These are phyloP conservation scores for Haliclona indistincta DNA, from an alignment of 37 sponge, comb jelly and placozoan genomes.

Conservation along the genomic window DNA sequence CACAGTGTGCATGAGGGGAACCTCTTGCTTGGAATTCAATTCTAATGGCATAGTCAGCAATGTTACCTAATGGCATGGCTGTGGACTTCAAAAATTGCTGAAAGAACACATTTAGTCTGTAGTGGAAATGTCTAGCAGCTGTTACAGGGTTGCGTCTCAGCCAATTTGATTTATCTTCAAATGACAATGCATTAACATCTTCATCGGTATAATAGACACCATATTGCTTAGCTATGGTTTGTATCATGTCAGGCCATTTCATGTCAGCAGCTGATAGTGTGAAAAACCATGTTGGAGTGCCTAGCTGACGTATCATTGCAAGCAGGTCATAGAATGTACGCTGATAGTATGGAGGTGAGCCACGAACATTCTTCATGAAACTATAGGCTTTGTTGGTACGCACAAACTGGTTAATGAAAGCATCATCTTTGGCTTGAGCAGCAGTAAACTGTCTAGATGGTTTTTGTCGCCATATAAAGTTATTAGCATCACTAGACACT, in stretches of 20 bases:
- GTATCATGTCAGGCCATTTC: slow-evolving; percentile 10
- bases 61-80: slow-evolving; percentile 5
- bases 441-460: background rate
- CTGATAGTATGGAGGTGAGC: slow-evolving; percentile 13
- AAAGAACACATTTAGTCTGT: slow-evolving; percentile 14
- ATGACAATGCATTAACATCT: background rate
- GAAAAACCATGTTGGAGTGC: slow-evolving; percentile 25
- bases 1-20: slow-evolving; percentile 18
- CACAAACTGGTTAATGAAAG: background rate
- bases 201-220: background rate
- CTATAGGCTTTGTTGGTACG: slow-evolving; percentile 1
- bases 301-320: slow-evolving; percentile 30
- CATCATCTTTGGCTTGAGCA: background rate
- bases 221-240: slow-evolving; percentile 22
- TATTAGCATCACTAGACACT: slow-evolving; percentile 12
- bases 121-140: slow-evolving; percentile 25
- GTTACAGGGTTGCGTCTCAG: slow-evolving; percentile 23
- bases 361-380: slow-evolving; percentile 26
- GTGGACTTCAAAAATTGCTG: slow-evolving; percentile 4
- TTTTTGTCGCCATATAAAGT: slow-evolving; percentile 5
- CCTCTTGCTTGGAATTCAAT: slow-evolving; percentile 29
- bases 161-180: slow-evolving; percentile 11
- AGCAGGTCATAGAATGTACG: slow-evolving; percentile 12
- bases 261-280: slow-evolving; percentile 18
- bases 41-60: slow-evolving; percentile 13